Evolutionary conservation across 2,888 invertebrate species (phyloP).

Genomic region (Trachelus stipa): DNA sequence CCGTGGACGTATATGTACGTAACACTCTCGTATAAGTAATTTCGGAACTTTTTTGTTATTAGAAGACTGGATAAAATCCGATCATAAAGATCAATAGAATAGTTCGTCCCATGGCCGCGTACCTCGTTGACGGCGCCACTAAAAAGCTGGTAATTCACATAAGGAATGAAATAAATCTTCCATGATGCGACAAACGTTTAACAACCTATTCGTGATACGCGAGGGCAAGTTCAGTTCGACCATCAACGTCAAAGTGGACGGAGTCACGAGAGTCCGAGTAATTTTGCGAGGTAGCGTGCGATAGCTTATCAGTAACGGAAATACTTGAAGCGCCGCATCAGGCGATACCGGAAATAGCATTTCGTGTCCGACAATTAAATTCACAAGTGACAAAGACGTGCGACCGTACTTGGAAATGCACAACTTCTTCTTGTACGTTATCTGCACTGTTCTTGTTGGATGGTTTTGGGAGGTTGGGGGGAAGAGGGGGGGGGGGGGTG

Average conservation of each 20-base stretch:
- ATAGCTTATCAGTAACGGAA: conserved; percentile 28
- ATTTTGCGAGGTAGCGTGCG: conserved; percentile 18
- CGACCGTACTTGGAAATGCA: too few relatives aligned
- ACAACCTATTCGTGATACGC: not conserved
- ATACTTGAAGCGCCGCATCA: conserved; percentile 23
- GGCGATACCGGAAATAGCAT: conserved; percentile 11
- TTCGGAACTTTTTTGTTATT: not conserved
- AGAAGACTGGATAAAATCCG: not conserved
- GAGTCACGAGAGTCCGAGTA: conserved; percentile 27
- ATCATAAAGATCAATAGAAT: not conserved
- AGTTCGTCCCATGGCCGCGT: conserved; percentile 13
- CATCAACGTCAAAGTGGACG: conserved; percentile 21
- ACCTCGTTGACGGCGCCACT: conserved; percentile 22
- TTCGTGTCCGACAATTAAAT: not conserved
- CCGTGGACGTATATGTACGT: not conserved
- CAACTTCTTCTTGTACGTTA: not conserved
- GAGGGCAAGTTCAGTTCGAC: not conserved
- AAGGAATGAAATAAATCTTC: not conserved
- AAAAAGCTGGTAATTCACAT: conserved; percentile 23
- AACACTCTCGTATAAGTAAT: not conserved
- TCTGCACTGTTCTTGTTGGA: not conserved
- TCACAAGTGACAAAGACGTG: not conserved
- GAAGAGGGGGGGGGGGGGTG: too few relatives aligned
- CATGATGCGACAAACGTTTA: not conserved
- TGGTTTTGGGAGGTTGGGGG: too few relatives aligned